These are phyloP conservation scores for Fulmarus glacialis DNA, from an alignment of 2,113 vertebrate genomes.

Conservation along the genomic window DNA sequence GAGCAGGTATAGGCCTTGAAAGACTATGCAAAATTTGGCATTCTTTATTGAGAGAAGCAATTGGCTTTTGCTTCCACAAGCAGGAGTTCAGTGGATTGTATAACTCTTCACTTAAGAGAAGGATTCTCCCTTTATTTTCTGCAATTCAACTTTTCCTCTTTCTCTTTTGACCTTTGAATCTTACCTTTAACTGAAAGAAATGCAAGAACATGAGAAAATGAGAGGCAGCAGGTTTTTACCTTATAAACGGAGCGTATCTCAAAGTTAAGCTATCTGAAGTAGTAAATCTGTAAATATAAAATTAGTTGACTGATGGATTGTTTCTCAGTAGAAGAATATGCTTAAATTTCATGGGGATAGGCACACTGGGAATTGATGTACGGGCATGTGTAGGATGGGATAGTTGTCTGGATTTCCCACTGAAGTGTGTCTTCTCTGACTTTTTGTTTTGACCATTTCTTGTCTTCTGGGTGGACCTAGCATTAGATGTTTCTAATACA, in stretches of 20 bases:
- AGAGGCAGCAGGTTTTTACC: not conserved
- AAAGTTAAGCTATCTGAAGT: not conserved
- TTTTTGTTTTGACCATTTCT: not conserved
- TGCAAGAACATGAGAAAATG: not conserved
- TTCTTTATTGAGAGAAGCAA: not conserved
- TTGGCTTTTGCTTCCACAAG: constrained; percentile 14
- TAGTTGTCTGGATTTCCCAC: not conserved
- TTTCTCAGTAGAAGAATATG: not conserved
- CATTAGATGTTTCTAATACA: not conserved
- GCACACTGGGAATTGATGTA: not conserved
- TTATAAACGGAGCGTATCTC: not conserved
- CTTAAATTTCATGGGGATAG: not conserved
- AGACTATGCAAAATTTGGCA: not conserved
- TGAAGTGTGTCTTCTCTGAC: not conserved
- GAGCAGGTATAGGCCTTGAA: not conserved
- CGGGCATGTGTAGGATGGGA: not conserved
- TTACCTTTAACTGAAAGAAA: not conserved
- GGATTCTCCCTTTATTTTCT: not conserved
- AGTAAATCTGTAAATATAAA: not conserved
- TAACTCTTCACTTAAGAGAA: not conserved
- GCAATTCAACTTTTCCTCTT: not conserved
- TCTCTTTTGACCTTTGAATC: not conserved
- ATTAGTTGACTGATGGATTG: not conserved
- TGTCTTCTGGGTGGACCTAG: not conserved
- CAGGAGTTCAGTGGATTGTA: not conserved